phyloP scores from a whole-genome alignment of 2,888 invertebrate genomes.

The Rosalia funebris region DNA sequence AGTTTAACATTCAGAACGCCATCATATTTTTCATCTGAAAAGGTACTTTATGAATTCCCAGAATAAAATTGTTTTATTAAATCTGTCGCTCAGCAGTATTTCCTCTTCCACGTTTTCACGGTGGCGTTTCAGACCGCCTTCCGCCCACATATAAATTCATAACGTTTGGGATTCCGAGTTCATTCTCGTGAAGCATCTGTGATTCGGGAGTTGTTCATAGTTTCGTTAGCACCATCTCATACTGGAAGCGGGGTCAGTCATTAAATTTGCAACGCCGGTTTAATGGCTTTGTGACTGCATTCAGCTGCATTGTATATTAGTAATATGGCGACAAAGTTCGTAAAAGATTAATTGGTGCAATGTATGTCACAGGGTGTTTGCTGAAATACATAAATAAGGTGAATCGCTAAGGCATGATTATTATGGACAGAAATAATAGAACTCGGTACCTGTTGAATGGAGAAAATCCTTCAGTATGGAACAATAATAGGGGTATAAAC shows the following conservation, averaged over 20 bases:
- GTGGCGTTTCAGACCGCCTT: background rate
- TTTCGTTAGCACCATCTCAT: background rate
- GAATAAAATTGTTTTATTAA: background rate
- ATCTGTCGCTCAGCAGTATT: background rate
- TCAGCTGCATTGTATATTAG: background rate
- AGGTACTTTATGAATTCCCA: background rate
- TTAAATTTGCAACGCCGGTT: background rate
- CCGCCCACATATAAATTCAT: background rate
- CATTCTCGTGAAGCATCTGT: background rate
- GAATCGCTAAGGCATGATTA: too few species aligned
- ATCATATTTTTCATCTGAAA: background rate
- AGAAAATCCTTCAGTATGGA: too few species aligned
- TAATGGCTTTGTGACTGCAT: background rate
- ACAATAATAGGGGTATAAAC: too few species aligned
- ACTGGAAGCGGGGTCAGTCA: background rate
- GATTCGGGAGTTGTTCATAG: background rate
- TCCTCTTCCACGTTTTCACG: background rate
- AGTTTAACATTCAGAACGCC: background rate
- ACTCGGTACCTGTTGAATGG: too few species aligned
- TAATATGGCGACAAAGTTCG: too few species aligned
- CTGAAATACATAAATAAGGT: too few species aligned
- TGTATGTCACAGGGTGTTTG: too few species aligned
- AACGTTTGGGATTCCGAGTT: background rate
- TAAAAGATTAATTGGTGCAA: too few species aligned
- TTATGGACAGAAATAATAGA: too few species aligned